These are phyloP conservation scores for Platorchestia sp. DNA, from an alignment of 1,140 invertebrate genomes.

Conservation along the genomic window DNA sequence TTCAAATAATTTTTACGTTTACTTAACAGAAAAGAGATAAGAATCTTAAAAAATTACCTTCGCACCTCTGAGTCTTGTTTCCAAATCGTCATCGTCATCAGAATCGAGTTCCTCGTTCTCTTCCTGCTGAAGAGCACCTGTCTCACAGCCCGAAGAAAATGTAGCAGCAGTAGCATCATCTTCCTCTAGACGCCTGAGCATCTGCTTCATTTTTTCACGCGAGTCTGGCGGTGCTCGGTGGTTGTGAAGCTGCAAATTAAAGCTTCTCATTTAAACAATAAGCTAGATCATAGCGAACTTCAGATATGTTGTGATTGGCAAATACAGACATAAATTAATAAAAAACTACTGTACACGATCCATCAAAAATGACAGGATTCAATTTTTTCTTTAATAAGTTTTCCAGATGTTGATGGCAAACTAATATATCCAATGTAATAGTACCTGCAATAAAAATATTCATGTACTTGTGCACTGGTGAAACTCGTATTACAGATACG, in stretches of 20 bases:
- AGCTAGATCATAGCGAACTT: neutral
- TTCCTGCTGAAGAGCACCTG: neutral
- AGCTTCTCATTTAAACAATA: neutral
- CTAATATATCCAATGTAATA: too few species aligned
- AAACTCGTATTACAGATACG: too few species aligned
- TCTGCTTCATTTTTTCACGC: constrained; percentile 59
- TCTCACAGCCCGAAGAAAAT: neutral
- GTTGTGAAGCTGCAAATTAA: neutral
- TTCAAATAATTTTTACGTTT: neutral
- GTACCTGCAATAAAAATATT: too few species aligned
- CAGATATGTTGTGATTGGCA: too few species aligned
- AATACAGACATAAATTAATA: too few species aligned
- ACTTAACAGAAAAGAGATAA: neutral
- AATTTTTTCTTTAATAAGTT: too few species aligned
- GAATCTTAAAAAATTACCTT: neutral
- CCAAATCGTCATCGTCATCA: constrained; percentile 74
- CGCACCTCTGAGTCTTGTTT: constrained; percentile 73
- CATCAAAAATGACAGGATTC: too few species aligned
- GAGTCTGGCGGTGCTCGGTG: constrained; percentile 49
- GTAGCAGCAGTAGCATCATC: constrained; percentile 39
- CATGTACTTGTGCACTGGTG: too few species aligned
- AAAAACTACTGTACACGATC: too few species aligned
- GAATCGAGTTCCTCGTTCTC: constrained; percentile 78
- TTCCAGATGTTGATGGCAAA: too few species aligned
- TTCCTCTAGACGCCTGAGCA: constrained; percentile 60